phyloP scores from a whole-genome alignment of 2,888 invertebrate genomes.

The Philaethria dido region DNA sequence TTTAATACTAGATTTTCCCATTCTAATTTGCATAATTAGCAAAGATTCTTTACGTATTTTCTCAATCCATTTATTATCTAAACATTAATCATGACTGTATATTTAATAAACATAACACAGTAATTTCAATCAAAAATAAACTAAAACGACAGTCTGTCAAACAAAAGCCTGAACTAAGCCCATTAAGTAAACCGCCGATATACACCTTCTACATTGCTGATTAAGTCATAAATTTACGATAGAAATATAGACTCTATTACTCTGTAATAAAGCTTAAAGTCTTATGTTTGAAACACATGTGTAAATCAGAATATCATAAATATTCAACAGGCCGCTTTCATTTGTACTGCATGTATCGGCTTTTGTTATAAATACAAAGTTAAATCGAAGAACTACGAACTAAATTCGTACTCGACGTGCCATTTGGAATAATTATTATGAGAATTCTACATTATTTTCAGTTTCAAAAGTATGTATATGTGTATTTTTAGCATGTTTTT shows the following conservation, averaged over 20 bases:
- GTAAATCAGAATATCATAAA: conserved; percentile 34
- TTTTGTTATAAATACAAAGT: conserved; percentile 27
- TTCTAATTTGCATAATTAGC: too few relatives aligned
- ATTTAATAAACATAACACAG: background rate
- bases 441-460: too few relatives aligned
- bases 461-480: too few relatives aligned
- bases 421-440: background rate
- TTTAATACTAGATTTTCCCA: too few relatives aligned
- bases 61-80: background rate
- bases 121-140: conserved; percentile 9
- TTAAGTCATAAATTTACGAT: background rate
- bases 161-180: conserved; percentile 9
- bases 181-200: conserved; percentile 24
- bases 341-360: conserved; percentile 24
- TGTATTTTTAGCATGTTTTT: too few relatives aligned
- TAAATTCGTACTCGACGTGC: background rate
- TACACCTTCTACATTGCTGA: conserved; percentile 23
- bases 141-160: conserved; percentile 9
- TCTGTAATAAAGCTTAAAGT: background rate
- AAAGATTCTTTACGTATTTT: too few relatives aligned
- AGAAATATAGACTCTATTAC: conserved; percentile 8
- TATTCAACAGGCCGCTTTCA: conserved; percentile 33
- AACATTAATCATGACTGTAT: background rate
- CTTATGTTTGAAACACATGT: background rate
- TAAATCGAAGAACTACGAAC: conserved; percentile 16